phyloP scores from a whole-genome alignment of 37 sponge, comb jelly and placozoan species.

The Hexactinellida sp. region DNA sequence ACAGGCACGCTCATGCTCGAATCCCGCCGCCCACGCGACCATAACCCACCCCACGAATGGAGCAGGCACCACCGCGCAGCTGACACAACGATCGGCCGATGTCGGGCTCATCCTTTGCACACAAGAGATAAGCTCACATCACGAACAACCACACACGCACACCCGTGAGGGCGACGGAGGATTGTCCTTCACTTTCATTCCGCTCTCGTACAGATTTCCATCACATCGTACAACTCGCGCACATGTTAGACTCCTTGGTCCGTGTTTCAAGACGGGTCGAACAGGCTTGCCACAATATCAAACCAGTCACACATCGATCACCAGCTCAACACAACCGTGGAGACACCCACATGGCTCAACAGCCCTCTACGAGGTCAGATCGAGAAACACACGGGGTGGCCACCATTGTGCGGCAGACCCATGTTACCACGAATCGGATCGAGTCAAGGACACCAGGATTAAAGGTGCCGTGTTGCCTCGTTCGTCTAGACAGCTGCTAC shows the following conservation, averaged over 20 bases:
- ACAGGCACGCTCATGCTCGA: constrained; percentile 37
- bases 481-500: no score
- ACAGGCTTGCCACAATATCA: constrained; percentile 22
- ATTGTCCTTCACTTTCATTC: constrained; percentile 41
- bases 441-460: no score
- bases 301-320: constrained; percentile 21
- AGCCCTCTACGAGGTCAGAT: no score
- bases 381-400: no score
- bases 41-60: neutral
- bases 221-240: constrained; percentile 57
- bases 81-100: constrained; percentile 31
- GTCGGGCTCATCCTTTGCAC: constrained; percentile 20
- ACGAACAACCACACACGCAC: constrained; percentile 37
- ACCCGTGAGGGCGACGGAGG: constrained; percentile 20
- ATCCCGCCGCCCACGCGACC: no score
- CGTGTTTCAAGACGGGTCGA: constrained; percentile 67
- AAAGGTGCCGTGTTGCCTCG: no score
- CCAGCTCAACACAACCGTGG: constrained; percentile 23
- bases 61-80: constrained; percentile 25
- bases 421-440: no score
- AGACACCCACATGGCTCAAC: neutral
- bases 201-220: constrained; percentile 38
- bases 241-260: no score
- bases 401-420: no score
- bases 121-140: no score